Evolutionary conservation across 2,888 invertebrate genomes (phyloP), one percentile per base, ranked within the genome.

Genomic region (Melinopterus prodromus): DNA sequence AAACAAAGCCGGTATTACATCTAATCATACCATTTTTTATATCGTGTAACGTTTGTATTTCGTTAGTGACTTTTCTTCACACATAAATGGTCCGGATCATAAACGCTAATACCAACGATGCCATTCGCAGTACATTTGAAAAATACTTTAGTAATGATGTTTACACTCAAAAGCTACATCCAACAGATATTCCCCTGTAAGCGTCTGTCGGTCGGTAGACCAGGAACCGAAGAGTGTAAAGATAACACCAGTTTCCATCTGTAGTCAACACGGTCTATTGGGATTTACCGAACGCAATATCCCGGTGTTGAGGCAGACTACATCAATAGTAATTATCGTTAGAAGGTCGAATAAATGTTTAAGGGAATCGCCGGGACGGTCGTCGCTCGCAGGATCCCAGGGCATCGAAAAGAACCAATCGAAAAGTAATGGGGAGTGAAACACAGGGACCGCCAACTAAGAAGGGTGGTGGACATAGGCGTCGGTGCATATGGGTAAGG

Each of bases 381-480:
- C 80, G 78, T 75, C 81, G 81, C 71, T 16, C 71, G 71, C 74
- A 74, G 12, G 53, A 69, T 77, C 16, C 53, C 53, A 12, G 53
- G 9, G 53, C 53, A 53, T 53, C 53, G 53, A 53, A 12, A 69
- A 35, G 69, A 82, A 82, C 79, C 83, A 84, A 85, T 85, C 83
- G 82, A 82, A 85, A 86, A 84, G 85, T 86, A 87, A 87, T 87
- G 84, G 87, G 84, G 86, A 85, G 86, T 85, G 83, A 86, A 87
- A 86, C 84, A 83, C 78, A 82, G 77, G 81, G 82, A 85, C 26
- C 26, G 26, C 26, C 26, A 26, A 26, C 26, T 26, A 26, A 26
- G 26, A 26, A 26, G 26, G 26, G 26, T 26, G 26, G 2, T 3
- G 26, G 26, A 26, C 26, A 26, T 26, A 26, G 26, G 26, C 26